A percentile compares a stretch with the other conserved stretches of the same genome.
Evolutionary conservation across 1,140 invertebrate genomes (phyloP).

Genomic region (Halictus rubicundus): DNA sequence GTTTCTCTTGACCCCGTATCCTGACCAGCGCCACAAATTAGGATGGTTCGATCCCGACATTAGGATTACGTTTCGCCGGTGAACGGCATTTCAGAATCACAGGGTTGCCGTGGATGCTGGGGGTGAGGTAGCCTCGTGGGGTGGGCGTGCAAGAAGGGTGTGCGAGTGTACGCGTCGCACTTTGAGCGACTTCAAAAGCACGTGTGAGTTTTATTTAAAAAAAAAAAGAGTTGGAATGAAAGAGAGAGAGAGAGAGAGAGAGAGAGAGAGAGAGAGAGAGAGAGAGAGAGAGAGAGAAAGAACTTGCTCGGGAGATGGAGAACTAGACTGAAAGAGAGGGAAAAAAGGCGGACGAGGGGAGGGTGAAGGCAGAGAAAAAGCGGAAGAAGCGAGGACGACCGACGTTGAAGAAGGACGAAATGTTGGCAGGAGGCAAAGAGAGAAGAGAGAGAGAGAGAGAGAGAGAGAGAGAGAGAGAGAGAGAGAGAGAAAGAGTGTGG

Average conservation of each 20-base stretch:
- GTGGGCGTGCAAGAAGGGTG: no score
- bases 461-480: no score
- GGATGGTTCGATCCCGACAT: background rate
- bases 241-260: background rate
- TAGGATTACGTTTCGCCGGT: background rate
- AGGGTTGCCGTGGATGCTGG: no score
- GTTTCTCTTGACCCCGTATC: background rate
- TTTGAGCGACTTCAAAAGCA: constrained; percentile 38
- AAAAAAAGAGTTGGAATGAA: background rate
- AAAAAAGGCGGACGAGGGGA: no score
- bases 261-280: background rate
- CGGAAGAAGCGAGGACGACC: background rate
- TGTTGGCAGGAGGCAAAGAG: background rate
- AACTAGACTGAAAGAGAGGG: no score
- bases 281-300: background rate
- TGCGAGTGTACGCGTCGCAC: constrained; percentile 11
- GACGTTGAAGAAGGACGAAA: background rate
- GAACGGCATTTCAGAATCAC: constrained; percentile 10
- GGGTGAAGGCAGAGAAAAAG: background rate
- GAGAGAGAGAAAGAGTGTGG: no score
- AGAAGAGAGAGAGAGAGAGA: no score
- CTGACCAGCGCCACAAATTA: constrained; percentile 5
- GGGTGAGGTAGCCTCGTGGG: background rate
- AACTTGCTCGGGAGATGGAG: no score
- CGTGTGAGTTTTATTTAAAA: constrained; percentile 23